Evolutionary conservation across 2,888 invertebrate species (phyloP).

Genomic region (Beris chalybata): DNA sequence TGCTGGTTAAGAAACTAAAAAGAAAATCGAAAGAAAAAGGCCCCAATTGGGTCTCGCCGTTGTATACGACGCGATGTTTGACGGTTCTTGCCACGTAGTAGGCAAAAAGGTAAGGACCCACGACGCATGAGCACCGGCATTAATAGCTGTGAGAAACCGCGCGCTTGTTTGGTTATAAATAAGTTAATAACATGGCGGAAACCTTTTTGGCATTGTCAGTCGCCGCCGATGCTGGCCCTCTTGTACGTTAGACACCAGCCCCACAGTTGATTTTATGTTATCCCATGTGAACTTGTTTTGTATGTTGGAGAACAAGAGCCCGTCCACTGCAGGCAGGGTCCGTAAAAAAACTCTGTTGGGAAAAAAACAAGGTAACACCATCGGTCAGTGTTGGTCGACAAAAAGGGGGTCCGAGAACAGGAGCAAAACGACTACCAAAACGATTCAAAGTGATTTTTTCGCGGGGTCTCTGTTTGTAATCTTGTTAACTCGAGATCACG

Average conservation of each 20-base stretch:
- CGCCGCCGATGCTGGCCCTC: conserved; percentile 24
- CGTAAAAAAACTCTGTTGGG: conserved; percentile 5
- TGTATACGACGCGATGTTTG: conserved; percentile 20
- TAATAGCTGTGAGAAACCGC: conserved; percentile 43
- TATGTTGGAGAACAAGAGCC: not conserved
- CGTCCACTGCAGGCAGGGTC: not conserved
- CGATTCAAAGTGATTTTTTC: conserved; percentile 31
- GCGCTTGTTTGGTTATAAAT: conserved; percentile 53
- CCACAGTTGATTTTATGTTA: conserved; percentile 34
- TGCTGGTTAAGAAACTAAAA: conserved; percentile 3
- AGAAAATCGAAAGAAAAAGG: not conserved
- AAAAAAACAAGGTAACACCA: conserved; percentile 20
- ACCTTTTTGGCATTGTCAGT: conserved; percentile 36
- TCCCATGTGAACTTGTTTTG: conserved; percentile 31
- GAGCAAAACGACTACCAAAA: conserved; percentile 27
- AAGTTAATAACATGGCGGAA: conserved; percentile 58
- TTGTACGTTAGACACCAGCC: conserved; percentile 27
- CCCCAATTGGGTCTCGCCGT: conserved; percentile 14
- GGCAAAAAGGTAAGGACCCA: conserved; percentile 33
- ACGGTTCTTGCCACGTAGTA: conserved; percentile 16
- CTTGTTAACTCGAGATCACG: conserved; percentile 29
- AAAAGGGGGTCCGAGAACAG: conserved; percentile 28
- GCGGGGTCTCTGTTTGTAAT: conserved; percentile 25
- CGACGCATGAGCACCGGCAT: conserved; percentile 36
- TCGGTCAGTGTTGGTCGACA: conserved; percentile 26